Conservation (phyloP, 2,113 vertebrate genomes). For the Albula glossodonta region DNA sequence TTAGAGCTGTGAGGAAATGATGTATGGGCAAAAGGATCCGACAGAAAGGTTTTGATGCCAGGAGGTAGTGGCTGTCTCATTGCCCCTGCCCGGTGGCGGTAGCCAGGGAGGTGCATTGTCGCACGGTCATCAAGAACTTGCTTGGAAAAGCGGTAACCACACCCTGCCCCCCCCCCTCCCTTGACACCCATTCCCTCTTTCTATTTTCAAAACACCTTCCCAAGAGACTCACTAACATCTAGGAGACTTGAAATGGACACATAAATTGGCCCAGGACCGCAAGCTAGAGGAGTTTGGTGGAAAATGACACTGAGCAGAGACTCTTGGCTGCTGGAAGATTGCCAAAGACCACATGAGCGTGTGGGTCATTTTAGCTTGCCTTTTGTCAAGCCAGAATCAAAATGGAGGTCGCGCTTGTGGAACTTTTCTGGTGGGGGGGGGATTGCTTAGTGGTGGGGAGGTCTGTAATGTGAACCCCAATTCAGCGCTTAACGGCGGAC, state of each 20-base stretch:
- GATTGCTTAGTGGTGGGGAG: no score
- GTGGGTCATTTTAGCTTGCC: no score
- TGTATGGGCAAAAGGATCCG: constrained; percentile 3
- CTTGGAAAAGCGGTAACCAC: constrained; percentile 58
- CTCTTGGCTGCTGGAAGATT: no score
- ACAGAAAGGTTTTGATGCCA: background rate
- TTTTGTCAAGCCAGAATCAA: no score
- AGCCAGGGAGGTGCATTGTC: background rate
- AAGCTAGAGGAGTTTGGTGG: background rate
- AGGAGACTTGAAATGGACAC: constrained; percentile 58
- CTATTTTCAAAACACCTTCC: constrained; percentile 49
- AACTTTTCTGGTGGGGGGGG: no score
- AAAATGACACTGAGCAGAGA: no score
- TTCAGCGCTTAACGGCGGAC: no score
- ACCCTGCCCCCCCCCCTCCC: constrained; percentile 39
- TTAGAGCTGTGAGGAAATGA: background rate
- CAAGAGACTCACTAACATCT: constrained; percentile 51
- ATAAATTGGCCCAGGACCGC: constrained; percentile 38
- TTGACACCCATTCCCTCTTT: background rate
- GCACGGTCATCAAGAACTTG: background rate
- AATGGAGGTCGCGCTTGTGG: no score
- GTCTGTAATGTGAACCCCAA: no score
- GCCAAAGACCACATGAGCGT: no score
- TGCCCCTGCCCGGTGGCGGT: background rate
- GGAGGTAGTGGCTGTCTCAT: background rate